phyloP scores from a whole-genome alignment of 2,888 invertebrate genomes.

The Pollenia labialis region DNA sequence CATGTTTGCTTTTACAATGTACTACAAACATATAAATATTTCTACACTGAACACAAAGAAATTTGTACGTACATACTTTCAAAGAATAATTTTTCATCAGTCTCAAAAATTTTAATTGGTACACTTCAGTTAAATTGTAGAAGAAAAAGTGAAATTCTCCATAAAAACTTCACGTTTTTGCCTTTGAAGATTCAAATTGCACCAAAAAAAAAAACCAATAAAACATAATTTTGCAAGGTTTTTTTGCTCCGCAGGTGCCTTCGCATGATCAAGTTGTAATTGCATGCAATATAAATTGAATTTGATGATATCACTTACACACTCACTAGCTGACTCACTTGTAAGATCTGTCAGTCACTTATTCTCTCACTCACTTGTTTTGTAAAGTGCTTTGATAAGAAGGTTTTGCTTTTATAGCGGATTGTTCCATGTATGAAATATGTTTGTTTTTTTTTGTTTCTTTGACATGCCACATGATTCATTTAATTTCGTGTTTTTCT shows the following conservation, averaged over 20 bases:
- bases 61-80: not conserved
- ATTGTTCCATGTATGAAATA: conserved; percentile 3
- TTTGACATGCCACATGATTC: conserved; percentile 57
- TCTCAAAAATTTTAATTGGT: conserved; percentile 56
- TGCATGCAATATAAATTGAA: conserved; percentile 46
- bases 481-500: conserved; percentile 43
- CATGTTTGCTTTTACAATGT: not conserved
- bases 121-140: not conserved
- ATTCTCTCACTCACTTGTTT: conserved; percentile 30
- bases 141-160: conserved; percentile 58
- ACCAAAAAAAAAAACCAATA: conserved; percentile 13
- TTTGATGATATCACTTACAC: conserved; percentile 42
- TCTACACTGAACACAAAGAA: not conserved
- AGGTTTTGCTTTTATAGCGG: conserved; percentile 13
- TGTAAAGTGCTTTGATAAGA: conserved; percentile 12
- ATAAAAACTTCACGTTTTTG: conserved; percentile 35
- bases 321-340: conserved; percentile 2
- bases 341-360: not conserved
- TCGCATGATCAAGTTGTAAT: conserved; percentile 60
- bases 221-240: conserved; percentile 19
- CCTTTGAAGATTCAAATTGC: conserved; percentile 25
- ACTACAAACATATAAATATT: not conserved
- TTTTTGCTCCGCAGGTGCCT: conserved; percentile 1
- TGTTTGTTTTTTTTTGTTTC: conserved; percentile 10
- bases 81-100: conserved; percentile 35